Evolutionary conservation across 2,113 vertebrate genomes (phyloP).

Genomic region (Recurvirostra avosetta): DNA sequence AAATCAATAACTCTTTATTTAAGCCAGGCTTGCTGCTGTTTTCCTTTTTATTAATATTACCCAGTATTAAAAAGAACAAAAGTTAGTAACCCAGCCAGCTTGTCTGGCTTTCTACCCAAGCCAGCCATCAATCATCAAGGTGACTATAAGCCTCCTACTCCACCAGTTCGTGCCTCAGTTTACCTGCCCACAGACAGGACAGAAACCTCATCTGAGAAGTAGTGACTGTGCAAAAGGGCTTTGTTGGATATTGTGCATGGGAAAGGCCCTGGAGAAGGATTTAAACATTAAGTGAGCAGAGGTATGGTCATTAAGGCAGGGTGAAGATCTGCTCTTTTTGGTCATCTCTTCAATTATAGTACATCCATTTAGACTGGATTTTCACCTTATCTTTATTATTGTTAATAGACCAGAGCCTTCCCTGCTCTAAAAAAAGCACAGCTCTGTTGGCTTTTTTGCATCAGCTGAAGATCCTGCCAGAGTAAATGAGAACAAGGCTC

Average conservation of each 20-base stretch:
- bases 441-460: background rate
- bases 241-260: background rate
- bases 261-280: background rate
- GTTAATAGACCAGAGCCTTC: background rate
- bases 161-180: background rate
- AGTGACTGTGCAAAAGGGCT: background rate
- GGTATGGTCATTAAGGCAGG: background rate
- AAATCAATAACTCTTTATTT: constrained; percentile 10
- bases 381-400: background rate
- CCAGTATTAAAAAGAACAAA: background rate
- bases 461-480: background rate
- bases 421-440: background rate
- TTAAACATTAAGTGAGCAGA: background rate
- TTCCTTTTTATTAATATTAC: background rate
- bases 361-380: background rate
- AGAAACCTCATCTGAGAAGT: background rate
- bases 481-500: background rate
- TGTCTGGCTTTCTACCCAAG: background rate
- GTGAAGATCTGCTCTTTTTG: background rate
- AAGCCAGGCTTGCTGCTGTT: background rate
- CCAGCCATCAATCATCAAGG: background rate
- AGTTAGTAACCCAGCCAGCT: background rate
- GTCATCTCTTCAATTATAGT: background rate
- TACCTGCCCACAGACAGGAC: background rate
- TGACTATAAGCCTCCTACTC: background rate